Conservation (phyloP, 2,113 vertebrate genomes). For the Pelecanoides urinatrix region DNA sequence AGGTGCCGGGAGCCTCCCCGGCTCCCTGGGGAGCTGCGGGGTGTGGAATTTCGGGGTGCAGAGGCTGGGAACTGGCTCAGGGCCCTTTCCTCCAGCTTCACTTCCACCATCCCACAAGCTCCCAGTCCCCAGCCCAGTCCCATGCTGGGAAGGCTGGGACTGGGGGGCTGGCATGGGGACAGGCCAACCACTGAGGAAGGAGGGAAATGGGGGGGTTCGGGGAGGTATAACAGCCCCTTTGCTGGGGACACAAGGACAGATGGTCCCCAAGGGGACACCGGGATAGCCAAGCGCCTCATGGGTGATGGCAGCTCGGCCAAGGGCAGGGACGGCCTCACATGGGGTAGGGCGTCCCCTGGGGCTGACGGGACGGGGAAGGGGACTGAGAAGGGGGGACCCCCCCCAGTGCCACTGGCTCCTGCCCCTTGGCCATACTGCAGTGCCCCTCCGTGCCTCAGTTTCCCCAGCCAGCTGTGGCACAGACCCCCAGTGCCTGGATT, state of each 20-base stretch:
- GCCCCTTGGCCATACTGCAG: neutral
- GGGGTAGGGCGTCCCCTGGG: neutral
- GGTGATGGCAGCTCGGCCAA: neutral
- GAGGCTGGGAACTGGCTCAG: neutral
- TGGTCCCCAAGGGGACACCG: neutral
- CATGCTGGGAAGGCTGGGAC: neutral
- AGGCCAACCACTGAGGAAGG: neutral
- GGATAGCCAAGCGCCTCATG: fast-evolving
- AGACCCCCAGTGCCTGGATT: neutral
- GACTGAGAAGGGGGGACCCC: fast-evolving
- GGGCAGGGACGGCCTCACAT: neutral
- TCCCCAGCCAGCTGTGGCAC: neutral
- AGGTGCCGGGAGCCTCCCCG: fast-evolving
- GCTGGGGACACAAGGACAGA: neutral
- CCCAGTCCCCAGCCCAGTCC: neutral
- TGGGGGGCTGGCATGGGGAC: neutral
- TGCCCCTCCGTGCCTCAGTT: neutral
- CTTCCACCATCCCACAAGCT: neutral
- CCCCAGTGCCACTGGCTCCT: neutral
- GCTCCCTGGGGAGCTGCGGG: fast-evolving
- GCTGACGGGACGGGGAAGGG: fast-evolving
- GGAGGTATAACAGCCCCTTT: neutral
- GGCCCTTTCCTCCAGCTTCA: neutral
- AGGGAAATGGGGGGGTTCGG: fast-evolving
- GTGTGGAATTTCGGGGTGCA: neutral